A percentile compares a stretch with the other conserved stretches of the same genome.
phyloP scores from a whole-genome alignment of 2,888 invertebrate species.

The Rhabditoides inermis region DNA sequence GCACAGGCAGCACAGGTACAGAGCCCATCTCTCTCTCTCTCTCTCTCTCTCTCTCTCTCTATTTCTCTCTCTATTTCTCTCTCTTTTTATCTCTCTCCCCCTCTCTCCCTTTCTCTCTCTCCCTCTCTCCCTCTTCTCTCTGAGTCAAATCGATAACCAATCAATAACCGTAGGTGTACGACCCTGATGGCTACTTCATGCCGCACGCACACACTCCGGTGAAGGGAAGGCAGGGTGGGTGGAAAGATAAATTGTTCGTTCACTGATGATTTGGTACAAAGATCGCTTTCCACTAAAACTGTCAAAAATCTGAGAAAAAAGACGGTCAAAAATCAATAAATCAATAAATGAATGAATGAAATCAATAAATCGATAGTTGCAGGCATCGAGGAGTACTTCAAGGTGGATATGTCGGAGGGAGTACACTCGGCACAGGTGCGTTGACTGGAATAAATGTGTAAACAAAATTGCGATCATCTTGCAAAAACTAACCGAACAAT shows the following conservation, averaged over 20 bases:
- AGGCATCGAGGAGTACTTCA: conserved; percentile 51
- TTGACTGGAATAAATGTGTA: neutral
- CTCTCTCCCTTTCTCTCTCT: no score
- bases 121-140: no score
- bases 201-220: conserved; percentile 50
- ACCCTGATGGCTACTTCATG: conserved; percentile 52
- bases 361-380: conserved; percentile 2
- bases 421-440: conserved; percentile 46
- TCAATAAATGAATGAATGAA: neutral
- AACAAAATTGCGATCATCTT: neutral
- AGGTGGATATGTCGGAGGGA: conserved; percentile 52
- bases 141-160: no score
- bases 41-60: no score
- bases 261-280: neutral
- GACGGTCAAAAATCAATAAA: neutral
- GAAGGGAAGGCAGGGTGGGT: conserved; percentile 43
- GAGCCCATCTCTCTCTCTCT: no score
- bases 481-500: conserved; percentile 1
- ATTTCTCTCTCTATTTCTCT: no score
- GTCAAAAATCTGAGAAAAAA: neutral
- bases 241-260: neutral
- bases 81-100: no score
- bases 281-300: neutral
- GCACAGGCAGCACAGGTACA: no score
- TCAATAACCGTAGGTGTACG: no score